Percentiles rank a stretch among this genome's conserved stretches.
Conservation (phyloP, 1,140 invertebrate genomes). For the Leptestheria dahalacensis region DNA sequence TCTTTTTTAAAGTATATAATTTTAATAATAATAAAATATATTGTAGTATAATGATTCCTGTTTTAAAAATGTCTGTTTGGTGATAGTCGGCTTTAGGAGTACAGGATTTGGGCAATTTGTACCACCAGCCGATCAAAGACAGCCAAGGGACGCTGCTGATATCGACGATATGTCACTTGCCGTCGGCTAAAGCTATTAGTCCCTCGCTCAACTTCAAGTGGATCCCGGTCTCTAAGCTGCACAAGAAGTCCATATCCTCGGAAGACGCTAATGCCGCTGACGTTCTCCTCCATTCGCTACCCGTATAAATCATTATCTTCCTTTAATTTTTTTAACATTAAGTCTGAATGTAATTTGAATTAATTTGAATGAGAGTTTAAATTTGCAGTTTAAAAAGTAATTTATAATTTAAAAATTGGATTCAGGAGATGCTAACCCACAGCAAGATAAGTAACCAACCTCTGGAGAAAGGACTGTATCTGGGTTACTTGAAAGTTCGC, state of each 20-base stretch:
- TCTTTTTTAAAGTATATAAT: neutral
- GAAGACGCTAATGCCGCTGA: slow-evolving; percentile 61
- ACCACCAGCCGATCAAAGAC: slow-evolving; percentile 75
- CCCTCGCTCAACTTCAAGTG: slow-evolving; percentile 70
- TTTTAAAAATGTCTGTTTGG: too few species aligned
- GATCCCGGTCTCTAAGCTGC: slow-evolving; percentile 64
- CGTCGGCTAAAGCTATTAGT: slow-evolving; percentile 65
- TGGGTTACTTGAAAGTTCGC: slow-evolving; percentile 89
- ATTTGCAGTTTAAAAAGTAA: too few species aligned
- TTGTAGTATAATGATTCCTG: too few species aligned
- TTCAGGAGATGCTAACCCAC: slow-evolving; percentile 83
- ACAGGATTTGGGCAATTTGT: slow-evolving; percentile 82
- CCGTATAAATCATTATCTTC: slow-evolving; percentile 28
- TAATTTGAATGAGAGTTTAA: too few species aligned
- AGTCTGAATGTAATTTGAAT: too few species aligned
- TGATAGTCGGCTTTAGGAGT: slow-evolving; percentile 60
- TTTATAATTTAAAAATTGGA: slow-evolving; percentile 11
- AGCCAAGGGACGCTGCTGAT: slow-evolving; percentile 78
- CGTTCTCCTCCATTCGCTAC: slow-evolving; percentile 63
- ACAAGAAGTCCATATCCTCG: slow-evolving; percentile 28
- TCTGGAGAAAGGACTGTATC: slow-evolving; percentile 69
- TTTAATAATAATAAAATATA: too few species aligned
- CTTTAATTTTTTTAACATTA: neutral
- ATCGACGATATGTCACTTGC: slow-evolving; percentile 66
- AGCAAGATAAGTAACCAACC: slow-evolving; percentile 71